Evolutionary conservation across 2,888 invertebrate genomes (phyloP).

Genomic region (Agrochola lychnidis): DNA sequence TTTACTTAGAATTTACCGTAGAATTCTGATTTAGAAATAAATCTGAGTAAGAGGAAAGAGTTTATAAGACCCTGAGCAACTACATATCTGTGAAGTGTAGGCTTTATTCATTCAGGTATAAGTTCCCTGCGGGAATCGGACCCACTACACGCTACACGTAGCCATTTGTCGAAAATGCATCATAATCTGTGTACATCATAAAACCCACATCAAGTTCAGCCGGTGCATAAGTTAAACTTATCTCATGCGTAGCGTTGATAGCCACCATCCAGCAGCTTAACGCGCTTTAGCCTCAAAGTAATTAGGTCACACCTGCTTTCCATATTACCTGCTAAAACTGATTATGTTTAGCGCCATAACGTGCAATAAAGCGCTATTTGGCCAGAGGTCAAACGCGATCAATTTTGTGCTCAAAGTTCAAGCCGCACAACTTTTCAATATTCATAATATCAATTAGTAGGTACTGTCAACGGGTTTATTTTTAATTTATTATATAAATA

Average conservation of each 20-base stretch:
- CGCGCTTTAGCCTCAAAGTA: conserved; percentile 39
- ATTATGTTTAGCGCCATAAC: conserved; percentile 29
- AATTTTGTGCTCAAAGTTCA: conserved; percentile 30
- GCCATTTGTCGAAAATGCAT: conserved; percentile 1
- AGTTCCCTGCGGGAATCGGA: neutral
- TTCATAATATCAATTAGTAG: conserved; percentile 11
- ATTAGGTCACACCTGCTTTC: conserved; percentile 48
- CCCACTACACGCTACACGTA: neutral
- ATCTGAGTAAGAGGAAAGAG: no score
- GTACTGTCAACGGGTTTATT: conserved; percentile 8
- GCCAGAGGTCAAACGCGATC: conserved; percentile 31
- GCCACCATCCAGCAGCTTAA: conserved; percentile 41
- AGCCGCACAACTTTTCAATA: conserved; percentile 37
- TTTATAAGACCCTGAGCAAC: neutral
- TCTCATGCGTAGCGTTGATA: conserved; percentile 19
- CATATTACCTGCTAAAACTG: conserved; percentile 41
- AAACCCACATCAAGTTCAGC: conserved; percentile 21
- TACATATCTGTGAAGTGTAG: neutral
- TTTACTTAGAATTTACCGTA: no score
- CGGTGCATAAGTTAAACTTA: conserved; percentile 28
- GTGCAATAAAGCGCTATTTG: conserved; percentile 41
- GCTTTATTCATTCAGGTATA: no score
- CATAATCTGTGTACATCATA: conserved; percentile 15
- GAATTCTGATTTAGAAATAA: no score
- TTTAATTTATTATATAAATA: neutral